Base-by-base conservation (phyloP, 2,888 invertebrate genomes). In the Drosophila aldrichi region DNA sequence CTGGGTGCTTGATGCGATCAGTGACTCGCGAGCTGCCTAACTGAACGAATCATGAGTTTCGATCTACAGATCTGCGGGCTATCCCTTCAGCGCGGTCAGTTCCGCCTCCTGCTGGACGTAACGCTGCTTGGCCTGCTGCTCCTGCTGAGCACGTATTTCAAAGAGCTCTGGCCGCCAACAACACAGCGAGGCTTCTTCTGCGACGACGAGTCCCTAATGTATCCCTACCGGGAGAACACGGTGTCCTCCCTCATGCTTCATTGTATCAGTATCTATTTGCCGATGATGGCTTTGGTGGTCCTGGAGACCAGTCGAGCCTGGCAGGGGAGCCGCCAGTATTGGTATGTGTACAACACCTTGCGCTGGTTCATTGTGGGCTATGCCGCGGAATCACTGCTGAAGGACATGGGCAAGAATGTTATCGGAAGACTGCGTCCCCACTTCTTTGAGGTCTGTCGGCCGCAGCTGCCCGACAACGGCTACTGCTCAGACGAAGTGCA, bases 151-250 rank as follows among this genome's bases (percentile, higher is more conserved):
- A 46, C 32, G 4, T 71, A 77, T 20, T 74, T 76, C 10, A 32
- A 12, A 1, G 1, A 8, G 0, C 5, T 89, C 1, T 76, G 72
- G 74, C 61, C 70, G 4, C 20, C 46, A 0, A 36, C 76, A 3
- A 79, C 82, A 2, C 74, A 78, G 25, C 84, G 88, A 1, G 91
- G 91, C 0, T 91, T 91, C 72, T 90, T 88, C 58, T 91, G 90
- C 29, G 64, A 79, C 46, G 90, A 91, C 49, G 80, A 82, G 36
- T 52, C 82, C 0, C 52, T 91, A 14, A 88, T 78, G 81, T 89
- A 89, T 76, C 91, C 91, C 0, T 89, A 81, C 43, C 79, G 55
- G 10, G 59, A 77, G 43, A 70, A 77, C 60, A 87, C 90, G 0
- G 61, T 91, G 1, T 58, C 79, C 0, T 2, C 70, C 20, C 1